Evolutionary conservation across 2,888 invertebrate species (phyloP).

Genomic region (Trissolcus brochymenae): DNA sequence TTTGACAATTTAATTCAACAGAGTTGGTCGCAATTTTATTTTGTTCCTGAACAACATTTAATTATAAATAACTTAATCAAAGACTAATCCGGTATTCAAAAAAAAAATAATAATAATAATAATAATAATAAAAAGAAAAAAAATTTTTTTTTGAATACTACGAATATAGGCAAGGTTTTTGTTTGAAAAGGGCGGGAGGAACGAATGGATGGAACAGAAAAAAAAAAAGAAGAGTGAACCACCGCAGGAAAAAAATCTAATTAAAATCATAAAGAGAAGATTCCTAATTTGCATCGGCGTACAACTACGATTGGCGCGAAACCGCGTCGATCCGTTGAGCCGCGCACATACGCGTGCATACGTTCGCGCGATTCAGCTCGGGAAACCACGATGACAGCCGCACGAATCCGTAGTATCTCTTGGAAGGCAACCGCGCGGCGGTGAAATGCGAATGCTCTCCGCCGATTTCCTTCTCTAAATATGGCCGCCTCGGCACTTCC

Average conservation of each 20-base stretch:
- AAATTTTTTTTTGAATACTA: not conserved
- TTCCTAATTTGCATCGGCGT: constrained; percentile 50
- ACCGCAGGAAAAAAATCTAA: constrained; percentile 23
- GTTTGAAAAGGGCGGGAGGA: not conserved
- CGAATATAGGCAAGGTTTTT: not conserved
- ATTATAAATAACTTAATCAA: no score
- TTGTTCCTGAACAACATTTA: no score
- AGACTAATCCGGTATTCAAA: not conserved
- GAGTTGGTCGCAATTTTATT: no score
- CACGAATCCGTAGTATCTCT: constrained; percentile 59
- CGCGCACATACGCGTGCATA: constrained; percentile 44
- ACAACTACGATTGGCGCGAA: constrained; percentile 51
- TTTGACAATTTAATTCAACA: no score
- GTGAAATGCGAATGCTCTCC: constrained; percentile 71
- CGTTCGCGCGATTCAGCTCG: constrained; percentile 53
- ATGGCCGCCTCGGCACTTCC: constrained; percentile 70
- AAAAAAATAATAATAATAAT: no score
- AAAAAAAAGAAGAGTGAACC: not conserved
- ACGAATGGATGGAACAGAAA: not conserved
- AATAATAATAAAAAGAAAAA: no score
- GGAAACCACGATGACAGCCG: constrained; percentile 59
- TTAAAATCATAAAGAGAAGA: constrained; percentile 38
- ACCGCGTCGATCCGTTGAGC: constrained; percentile 50
- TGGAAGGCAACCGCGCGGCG: constrained; percentile 60
- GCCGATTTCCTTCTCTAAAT: constrained; percentile 76